Evolutionary conservation across 1,140 invertebrate species (phyloP).

Genomic region (Neodiprion virginianus): DNA sequence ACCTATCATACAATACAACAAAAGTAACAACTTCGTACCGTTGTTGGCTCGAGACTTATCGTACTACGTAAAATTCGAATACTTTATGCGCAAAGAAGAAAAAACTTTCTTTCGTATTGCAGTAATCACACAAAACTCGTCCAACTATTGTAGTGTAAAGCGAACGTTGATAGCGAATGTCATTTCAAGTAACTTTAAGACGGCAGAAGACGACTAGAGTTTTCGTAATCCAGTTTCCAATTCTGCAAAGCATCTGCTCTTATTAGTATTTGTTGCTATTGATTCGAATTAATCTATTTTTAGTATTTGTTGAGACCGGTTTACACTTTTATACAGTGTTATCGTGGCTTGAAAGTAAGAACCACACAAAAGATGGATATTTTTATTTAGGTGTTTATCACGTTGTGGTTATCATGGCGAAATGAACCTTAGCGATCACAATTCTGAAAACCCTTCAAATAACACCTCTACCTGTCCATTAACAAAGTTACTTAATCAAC

Average conservation of each 20-base stretch:
- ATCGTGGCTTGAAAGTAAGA: conserved; percentile 40
- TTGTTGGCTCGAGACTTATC: background rate
- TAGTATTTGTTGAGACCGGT: conserved; percentile 51
- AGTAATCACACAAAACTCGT: conserved; percentile 2
- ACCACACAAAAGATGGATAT: conserved; percentile 24
- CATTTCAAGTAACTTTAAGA: background rate
- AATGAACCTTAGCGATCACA: background rate
- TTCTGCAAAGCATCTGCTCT: background rate
- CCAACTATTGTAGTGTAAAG: background rate
- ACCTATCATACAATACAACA: no score
- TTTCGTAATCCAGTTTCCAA: background rate
- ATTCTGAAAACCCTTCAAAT: background rate
- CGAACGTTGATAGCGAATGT: background rate
- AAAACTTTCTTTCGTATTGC: background rate
- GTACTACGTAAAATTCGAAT: background rate
- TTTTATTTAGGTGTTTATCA: background rate
- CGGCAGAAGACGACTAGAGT: background rate
- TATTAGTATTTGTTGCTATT: background rate
- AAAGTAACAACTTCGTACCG: background rate
- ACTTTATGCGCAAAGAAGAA: background rate
- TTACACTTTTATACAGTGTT: conserved; percentile 57
- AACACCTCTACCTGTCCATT: conserved; percentile 36
- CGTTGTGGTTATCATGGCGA: background rate
- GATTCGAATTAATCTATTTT: conserved; percentile 33
- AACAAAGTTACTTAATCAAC: conserved; percentile 48